phyloP scores from a whole-genome alignment of 2,888 invertebrate genomes.

The Parnassius orleans region DNA sequence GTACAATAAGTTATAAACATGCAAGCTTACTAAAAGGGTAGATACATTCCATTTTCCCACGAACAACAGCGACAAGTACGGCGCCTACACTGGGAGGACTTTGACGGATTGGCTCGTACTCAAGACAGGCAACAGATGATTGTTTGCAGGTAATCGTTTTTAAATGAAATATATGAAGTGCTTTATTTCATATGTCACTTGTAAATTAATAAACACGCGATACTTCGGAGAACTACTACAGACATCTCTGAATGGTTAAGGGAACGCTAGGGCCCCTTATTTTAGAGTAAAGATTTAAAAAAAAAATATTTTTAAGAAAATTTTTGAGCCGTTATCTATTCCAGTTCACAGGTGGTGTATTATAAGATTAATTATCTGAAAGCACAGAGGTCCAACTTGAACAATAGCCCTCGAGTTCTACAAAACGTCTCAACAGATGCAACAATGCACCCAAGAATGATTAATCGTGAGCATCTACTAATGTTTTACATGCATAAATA shows the following conservation, averaged over 20 bases:
- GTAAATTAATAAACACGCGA: constrained; percentile 5
- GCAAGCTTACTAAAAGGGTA: no score
- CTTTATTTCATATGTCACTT: constrained; percentile 21
- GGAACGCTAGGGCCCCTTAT: neutral
- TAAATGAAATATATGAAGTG: constrained; percentile 22
- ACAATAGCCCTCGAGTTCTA: constrained; percentile 62
- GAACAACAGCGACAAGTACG: constrained; percentile 22
- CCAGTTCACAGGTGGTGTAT: constrained; percentile 66
- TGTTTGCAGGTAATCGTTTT: constrained; percentile 31
- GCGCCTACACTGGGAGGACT: constrained; percentile 33
- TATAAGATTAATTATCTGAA: constrained; percentile 52
- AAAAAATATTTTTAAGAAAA: constrained; percentile 18
- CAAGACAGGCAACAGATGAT: constrained; percentile 44
- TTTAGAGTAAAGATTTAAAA: constrained; percentile 1
- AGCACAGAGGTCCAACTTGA: constrained; percentile 51
- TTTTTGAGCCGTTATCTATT: constrained; percentile 37
- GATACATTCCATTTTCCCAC: constrained; percentile 25
- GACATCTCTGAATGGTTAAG: no score
- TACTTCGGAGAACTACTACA: neutral
- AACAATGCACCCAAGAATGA: constrained; percentile 69
- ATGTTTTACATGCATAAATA: constrained; percentile 67
- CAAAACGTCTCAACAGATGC: constrained; percentile 70
- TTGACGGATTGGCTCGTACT: constrained; percentile 55
- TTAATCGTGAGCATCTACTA: constrained; percentile 70
- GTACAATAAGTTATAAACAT: no score